Conservation (phyloP, 2,113 vertebrate species). For the Megatriorchis doriae region DNA sequence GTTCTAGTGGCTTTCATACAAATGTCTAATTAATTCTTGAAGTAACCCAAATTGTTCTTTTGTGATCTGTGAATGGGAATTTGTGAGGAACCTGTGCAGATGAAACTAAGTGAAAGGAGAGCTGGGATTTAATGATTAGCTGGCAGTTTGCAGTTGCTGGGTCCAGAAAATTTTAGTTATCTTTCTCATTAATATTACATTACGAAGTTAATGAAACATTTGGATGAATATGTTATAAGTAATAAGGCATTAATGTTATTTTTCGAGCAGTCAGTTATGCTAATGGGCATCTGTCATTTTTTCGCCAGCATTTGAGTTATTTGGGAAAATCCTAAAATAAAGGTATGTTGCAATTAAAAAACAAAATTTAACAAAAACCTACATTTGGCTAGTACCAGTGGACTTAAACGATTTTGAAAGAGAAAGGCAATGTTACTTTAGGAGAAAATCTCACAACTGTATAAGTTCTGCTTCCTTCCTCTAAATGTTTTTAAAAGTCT, state of each 20-base stretch:
- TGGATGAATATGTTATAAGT: conserved; percentile 80
- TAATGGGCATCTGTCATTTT: conserved; percentile 77
- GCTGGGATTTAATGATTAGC: conserved; percentile 65
- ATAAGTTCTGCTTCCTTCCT: neutral
- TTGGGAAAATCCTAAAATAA: conserved; percentile 20
- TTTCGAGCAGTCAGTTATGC: conserved; percentile 72
- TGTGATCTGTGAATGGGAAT: conserved; percentile 72
- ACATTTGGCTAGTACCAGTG: neutral
- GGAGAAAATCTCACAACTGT: neutral
- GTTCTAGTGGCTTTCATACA: conserved; percentile 74
- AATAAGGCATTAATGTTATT: conserved; percentile 79
- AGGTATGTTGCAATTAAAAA: neutral
- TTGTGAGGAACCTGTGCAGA: conserved; percentile 64
- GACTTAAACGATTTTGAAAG: neutral
- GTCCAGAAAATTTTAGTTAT: conserved; percentile 66
- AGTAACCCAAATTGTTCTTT: conserved; percentile 76
- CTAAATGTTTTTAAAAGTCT: neutral
- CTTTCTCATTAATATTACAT: conserved; percentile 80
- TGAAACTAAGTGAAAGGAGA: conserved; percentile 57
- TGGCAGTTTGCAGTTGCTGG: conserved; percentile 56
- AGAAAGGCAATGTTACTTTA: neutral
- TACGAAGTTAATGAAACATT: conserved; percentile 79
- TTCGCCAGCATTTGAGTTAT: conserved; percentile 1
- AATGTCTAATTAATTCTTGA: conserved; percentile 77
- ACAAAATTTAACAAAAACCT: neutral